phyloP scores from a whole-genome alignment of 2,113 vertebrate genomes.

The Diglossa brunneiventris region DNA sequence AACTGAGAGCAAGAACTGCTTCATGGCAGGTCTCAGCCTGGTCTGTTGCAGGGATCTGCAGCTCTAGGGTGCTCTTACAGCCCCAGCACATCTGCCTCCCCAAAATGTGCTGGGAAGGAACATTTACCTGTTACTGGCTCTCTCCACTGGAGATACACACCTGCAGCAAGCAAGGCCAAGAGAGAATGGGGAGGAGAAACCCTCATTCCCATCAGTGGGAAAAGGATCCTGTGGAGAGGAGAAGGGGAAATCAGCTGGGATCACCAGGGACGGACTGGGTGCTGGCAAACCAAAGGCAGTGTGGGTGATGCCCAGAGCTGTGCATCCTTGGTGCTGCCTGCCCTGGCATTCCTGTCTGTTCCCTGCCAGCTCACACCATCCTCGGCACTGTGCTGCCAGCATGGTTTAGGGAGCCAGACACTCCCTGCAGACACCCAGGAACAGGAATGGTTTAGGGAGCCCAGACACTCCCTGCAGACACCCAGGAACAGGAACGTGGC shows the following conservation, averaged over 20 bases:
- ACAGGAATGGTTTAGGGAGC: fast-evolving
- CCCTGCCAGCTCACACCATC: neutral
- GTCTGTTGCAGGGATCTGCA: neutral
- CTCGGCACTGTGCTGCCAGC: fast-evolving
- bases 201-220: neutral
- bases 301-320: neutral
- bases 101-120: neutral
- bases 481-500: neutral
- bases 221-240: neutral
- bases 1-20: neutral
- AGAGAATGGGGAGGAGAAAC: fast-evolving
- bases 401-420: fast-evolving
- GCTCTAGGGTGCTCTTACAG: neutral
- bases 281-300: neutral
- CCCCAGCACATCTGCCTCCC: neutral
- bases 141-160: neutral
- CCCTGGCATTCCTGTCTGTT: neutral
- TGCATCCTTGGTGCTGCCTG: neutral
- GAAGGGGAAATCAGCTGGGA: neutral
- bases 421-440: neutral
- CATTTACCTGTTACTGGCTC: neutral
- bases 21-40: fast-evolving
- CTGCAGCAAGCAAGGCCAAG: fast-evolving
- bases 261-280: neutral
- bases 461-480: fast-evolving